These are phyloP conservation scores for Achroia grisella DNA, from an alignment of 1,140 invertebrate genomes.

Conservation along the genomic window DNA sequence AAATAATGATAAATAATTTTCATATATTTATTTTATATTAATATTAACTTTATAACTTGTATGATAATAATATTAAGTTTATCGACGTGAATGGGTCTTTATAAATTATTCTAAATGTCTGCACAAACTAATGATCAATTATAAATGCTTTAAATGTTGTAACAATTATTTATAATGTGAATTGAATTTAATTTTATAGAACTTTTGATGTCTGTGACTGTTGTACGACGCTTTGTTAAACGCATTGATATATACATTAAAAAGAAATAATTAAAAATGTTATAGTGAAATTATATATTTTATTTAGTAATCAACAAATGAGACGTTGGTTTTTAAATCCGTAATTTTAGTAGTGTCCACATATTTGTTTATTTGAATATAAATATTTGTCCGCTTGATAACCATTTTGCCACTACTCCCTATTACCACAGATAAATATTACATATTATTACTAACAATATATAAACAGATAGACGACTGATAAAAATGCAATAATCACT, in stretches of 20 bases:
- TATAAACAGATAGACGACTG: too few relatives aligned
- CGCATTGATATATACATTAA: slow-evolving; percentile 38
- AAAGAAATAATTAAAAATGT: slow-evolving; percentile 26
- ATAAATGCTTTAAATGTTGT: slow-evolving; percentile 66
- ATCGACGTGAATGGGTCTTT: slow-evolving; percentile 26
- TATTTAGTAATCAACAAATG: not conserved
- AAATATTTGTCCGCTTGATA: too few relatives aligned
- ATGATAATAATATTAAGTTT: not conserved
- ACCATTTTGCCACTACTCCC: too few relatives aligned
- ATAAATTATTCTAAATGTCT: slow-evolving; percentile 17
- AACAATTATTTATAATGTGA: slow-evolving; percentile 50
- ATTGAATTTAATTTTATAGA: slow-evolving; percentile 59
- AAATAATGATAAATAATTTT: not conserved
- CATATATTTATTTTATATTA: not conserved
- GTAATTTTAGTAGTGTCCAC: too few relatives aligned
- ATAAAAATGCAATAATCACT: too few relatives aligned
- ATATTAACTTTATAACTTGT: not conserved
- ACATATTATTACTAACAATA: too few relatives aligned
- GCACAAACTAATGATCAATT: slow-evolving; percentile 57
- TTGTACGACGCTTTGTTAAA: slow-evolving; percentile 65
- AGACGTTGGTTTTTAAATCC: too few relatives aligned
- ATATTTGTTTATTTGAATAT: too few relatives aligned
- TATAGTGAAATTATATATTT: slow-evolving; percentile 15
- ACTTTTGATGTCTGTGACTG: slow-evolving; percentile 57
- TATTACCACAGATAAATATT: too few relatives aligned